phyloP scores from a whole-genome alignment of 2,888 invertebrate species.

The Latrodectus hesperus region DNA sequence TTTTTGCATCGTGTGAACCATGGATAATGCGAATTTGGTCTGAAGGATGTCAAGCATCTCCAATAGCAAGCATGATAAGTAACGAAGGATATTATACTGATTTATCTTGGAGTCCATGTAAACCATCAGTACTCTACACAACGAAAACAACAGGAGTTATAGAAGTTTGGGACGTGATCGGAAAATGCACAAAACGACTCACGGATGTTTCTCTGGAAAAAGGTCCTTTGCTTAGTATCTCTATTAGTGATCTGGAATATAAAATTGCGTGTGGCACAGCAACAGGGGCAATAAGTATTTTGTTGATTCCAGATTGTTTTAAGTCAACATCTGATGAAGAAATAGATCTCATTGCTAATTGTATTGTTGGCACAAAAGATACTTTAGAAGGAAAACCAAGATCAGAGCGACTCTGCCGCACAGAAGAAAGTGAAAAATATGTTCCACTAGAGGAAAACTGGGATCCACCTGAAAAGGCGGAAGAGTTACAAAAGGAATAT shows the following conservation, averaged over 20 bases:
- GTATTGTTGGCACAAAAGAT: background rate
- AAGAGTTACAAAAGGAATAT: constrained; percentile 28
- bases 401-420: background rate
- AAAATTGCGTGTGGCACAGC: constrained; percentile 30
- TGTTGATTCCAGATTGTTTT: constrained; percentile 19
- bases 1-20: constrained; percentile 94
- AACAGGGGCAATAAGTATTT: constrained; percentile 21
- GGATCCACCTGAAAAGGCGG: constrained; percentile 40
- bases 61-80: constrained; percentile 28
- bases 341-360: background rate
- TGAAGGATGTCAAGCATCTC: constrained; percentile 12
- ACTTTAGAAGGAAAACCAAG: background rate
- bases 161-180: constrained; percentile 56
- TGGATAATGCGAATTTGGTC: constrained; percentile 41
- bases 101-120: constrained; percentile 38
- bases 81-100: constrained; percentile 40
- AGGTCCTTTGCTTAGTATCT: constrained; percentile 9
- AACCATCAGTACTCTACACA: constrained; percentile 22
- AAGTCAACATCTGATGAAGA: constrained; percentile 11
- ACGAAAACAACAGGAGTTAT: constrained; percentile 43
- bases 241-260: background rate
- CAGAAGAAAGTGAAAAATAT: background rate
- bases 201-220: constrained; percentile 12
- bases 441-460: background rate
- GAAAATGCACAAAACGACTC: constrained; percentile 13